Conservation (phyloP, 2,797 vertebrate genomes). For the Poeciliopsis paucimaculata region DNA sequence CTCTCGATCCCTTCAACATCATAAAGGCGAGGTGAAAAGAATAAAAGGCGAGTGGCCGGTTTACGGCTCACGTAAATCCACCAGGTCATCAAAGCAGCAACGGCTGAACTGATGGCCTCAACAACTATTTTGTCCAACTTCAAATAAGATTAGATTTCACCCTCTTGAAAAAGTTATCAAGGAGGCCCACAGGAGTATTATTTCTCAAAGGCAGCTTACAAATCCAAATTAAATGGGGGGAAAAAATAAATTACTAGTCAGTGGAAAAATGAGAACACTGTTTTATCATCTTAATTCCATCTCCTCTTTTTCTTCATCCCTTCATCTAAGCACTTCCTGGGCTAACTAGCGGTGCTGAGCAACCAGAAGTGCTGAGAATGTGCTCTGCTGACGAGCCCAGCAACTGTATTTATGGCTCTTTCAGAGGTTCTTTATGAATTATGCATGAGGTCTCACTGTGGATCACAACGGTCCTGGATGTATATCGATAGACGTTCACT, state of each 20-base stretch:
- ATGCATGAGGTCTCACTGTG: constrained; percentile 64
- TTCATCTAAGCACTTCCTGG: constrained; percentile 14
- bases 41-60: constrained; percentile 63
- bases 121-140: constrained; percentile 18
- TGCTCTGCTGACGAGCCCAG: constrained; percentile 36
- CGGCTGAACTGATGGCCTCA: constrained; percentile 25
- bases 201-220: constrained; percentile 1
- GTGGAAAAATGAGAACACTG: not conserved
- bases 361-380: constrained; percentile 59
- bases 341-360: constrained; percentile 46
- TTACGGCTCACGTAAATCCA: constrained; percentile 69
- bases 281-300: constrained; percentile 19
- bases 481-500: constrained; percentile 77
- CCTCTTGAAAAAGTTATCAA: constrained; percentile 1
- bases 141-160: constrained; percentile 32
- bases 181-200: constrained; percentile 4
- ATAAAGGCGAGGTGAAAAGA: constrained; percentile 55
- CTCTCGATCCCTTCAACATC: constrained; percentile 36
- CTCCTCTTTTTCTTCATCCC: constrained; percentile 16
- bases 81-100: constrained; percentile 41
- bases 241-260: not conserved
- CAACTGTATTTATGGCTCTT: constrained; percentile 72
- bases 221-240: constrained; percentile 4
- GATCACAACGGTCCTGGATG: constrained; percentile 49
- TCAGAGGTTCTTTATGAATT: constrained; percentile 69